Percentiles rank a stretch among this genome's conserved stretches.
Conservation (phyloP, 2,797 vertebrate genomes). For the Neopelma chrysocephalum region DNA sequence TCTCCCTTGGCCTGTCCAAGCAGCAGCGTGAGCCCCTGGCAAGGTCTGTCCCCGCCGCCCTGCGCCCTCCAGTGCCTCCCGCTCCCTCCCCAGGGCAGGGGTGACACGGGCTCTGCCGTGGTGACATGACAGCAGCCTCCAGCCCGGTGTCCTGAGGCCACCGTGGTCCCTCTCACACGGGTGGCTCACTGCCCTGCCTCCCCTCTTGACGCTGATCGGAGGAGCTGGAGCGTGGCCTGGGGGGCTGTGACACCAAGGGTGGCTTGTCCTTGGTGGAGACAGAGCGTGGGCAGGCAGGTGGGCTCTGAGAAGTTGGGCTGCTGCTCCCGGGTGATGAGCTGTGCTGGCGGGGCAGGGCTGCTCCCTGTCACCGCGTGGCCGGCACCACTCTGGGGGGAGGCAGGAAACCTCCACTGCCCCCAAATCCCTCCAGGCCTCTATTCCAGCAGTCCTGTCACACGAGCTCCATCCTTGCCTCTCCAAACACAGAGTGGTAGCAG, state of each 20-base stretch:
- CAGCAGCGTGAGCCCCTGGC: neutral
- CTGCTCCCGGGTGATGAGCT: neutral
- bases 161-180: accelerated
- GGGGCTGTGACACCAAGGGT: neutral
- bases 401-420: neutral
- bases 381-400: neutral
- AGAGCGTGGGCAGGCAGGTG: accelerated
- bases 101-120: neutral
- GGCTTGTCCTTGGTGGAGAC: neutral
- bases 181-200: neutral
- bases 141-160: neutral
- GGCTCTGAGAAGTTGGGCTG: neutral
- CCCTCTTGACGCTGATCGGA: neutral
- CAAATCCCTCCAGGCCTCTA: neutral
- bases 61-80: neutral
- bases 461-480: neutral
- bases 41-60: neutral
- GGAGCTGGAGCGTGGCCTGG: neutral
- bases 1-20: neutral
- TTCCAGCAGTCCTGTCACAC: neutral
- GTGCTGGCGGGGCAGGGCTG: neutral
- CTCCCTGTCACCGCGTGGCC: accelerated
- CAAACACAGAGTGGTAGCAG: accelerated
- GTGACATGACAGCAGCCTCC: neutral
- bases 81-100: neutral